Evolutionary conservation across 2,888 invertebrate genomes (phyloP).

Genomic region (Dynastes maya): DNA sequence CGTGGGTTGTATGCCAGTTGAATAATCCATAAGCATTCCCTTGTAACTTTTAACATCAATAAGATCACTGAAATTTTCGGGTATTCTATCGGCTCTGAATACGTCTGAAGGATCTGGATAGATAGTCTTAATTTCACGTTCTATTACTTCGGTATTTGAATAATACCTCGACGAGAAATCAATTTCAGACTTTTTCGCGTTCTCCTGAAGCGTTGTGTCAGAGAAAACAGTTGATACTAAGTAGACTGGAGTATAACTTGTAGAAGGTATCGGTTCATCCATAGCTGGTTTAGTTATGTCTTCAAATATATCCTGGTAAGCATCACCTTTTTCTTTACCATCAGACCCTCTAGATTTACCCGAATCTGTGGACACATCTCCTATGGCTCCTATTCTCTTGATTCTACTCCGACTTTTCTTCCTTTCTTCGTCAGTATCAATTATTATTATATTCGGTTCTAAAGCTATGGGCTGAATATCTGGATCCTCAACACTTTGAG

Average conservation of each 20-base stretch:
- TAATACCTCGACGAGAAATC: neutral
- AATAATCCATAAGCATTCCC: constrained; percentile 30
- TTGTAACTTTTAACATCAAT: constrained; percentile 34
- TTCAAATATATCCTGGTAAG: neutral
- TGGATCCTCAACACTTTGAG: constrained; percentile 50
- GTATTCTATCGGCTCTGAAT: neutral
- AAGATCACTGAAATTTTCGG: constrained; percentile 6
- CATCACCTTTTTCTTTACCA: neutral
- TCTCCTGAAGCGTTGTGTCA: constrained; percentile 16
- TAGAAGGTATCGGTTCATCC: neutral
- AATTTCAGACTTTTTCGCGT: constrained; percentile 15
- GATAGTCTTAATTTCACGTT: constrained; percentile 36
- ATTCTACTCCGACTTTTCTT: constrained; percentile 20
- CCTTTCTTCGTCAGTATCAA: constrained; percentile 40
- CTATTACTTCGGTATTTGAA: constrained; percentile 40
- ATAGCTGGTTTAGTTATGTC: neutral
- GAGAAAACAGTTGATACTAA: constrained; percentile 41
- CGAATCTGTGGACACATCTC: constrained; percentile 25
- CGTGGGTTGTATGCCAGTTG: constrained; percentile 26
- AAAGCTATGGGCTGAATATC: constrained; percentile 37
- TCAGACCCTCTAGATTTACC: neutral
- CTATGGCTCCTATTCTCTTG: neutral
- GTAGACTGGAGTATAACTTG: constrained; percentile 50
- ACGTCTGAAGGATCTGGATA: constrained; percentile 2
- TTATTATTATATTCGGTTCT: constrained; percentile 51